phyloP scores from a whole-genome alignment of 2,113 vertebrate species.

The Camelus dromedarius region DNA sequence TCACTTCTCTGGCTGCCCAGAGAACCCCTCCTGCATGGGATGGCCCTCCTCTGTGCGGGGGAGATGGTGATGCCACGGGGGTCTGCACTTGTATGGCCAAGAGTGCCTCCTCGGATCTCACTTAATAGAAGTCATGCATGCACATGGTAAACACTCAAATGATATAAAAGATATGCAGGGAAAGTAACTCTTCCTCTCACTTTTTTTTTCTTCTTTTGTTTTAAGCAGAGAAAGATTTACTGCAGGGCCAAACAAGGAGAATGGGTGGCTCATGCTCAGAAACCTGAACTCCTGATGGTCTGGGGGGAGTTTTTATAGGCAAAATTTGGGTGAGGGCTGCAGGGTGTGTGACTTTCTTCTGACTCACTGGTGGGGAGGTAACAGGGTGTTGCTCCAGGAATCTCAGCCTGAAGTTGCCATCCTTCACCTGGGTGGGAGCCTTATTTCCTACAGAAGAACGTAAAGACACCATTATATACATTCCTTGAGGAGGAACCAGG shows the following conservation, averaged over 20 bases:
- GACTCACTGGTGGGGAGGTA: not conserved
- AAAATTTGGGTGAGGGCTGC: not conserved
- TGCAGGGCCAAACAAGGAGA: not conserved
- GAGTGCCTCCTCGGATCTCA: not conserved
- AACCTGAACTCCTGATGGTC: not conserved
- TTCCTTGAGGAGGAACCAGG: not conserved
- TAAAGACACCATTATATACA: not conserved
- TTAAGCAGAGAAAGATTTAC: not conserved
- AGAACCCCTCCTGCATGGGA: not conserved
- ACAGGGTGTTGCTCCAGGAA: not conserved
- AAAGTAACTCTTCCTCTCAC: not conserved
- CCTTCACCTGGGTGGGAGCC: too few species aligned
- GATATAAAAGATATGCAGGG: not conserved
- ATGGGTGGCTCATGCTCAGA: not conserved
- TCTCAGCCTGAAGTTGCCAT: not conserved
- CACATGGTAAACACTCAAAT: not conserved
- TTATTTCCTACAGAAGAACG: not conserved
- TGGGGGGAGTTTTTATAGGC: not conserved
- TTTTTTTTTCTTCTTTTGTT: not conserved
- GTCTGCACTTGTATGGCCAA: too few species aligned
- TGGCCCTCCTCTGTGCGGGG: not conserved
- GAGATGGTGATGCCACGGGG: not conserved
- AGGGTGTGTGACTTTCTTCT: not conserved
- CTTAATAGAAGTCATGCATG: not conserved
- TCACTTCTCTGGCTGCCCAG: not conserved